These are phyloP conservation scores for Anoncus sp. DNA, from an alignment of 2,888 invertebrate species.

Conservation along the genomic window DNA sequence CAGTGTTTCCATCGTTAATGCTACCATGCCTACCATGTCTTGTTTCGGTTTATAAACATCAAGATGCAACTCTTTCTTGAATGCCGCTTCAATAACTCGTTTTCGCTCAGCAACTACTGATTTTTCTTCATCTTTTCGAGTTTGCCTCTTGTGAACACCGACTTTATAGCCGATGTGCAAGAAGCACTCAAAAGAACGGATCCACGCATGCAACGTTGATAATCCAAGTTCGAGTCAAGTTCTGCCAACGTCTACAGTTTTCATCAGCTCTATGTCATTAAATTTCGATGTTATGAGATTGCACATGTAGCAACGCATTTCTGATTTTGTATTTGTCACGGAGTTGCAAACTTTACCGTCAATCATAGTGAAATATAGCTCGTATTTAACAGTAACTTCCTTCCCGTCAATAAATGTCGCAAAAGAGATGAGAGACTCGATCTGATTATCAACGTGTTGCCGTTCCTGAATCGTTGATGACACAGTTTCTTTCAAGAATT, in stretches of 20 bases:
- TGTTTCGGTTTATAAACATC: constrained; percentile 3
- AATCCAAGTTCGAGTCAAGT: constrained; percentile 33
- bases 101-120: constrained; percentile 1
- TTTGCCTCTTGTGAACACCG: constrained; percentile 10
- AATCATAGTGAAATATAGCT: constrained; percentile 18
- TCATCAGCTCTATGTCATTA: constrained; percentile 40
- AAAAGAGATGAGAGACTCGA: constrained; percentile 19
- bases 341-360: constrained; percentile 15
- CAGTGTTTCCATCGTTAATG: no score
- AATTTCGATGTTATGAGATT: constrained; percentile 21
- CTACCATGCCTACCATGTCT: no score
- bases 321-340: constrained; percentile 27
- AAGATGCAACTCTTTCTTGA: constrained; percentile 7
- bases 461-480: not conserved
- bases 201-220: constrained; percentile 42
- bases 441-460: constrained; percentile 36
- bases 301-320: not conserved
- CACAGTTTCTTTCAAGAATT: constrained; percentile 3
- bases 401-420: constrained; percentile 14
- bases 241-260: constrained; percentile 19
- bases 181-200: constrained; percentile 28
- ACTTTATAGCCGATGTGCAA: constrained; percentile 9
- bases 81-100: constrained; percentile 1
- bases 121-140: no score
- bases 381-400: constrained; percentile 20